A percentile compares a stretch with the other conserved stretches of the same genome.
Evolutionary conservation across 1,140 invertebrate genomes (phyloP).

Genomic region (Temnothorax curvispinosus): DNA sequence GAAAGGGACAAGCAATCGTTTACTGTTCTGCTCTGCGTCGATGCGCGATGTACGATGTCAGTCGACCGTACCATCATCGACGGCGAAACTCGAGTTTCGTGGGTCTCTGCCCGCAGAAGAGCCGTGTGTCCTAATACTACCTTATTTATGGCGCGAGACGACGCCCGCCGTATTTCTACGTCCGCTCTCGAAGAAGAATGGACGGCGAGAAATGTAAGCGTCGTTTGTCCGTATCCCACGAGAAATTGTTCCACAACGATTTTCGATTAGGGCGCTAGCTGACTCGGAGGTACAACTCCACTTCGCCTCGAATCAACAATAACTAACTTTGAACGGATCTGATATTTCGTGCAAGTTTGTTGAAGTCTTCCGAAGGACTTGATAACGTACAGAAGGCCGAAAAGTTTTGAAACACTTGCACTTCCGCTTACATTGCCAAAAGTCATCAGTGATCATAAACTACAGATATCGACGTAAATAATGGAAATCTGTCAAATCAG

Average conservation of each 20-base stretch:
- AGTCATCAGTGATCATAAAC: not conserved
- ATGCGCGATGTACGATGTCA: not conserved
- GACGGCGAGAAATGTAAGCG: constrained; percentile 9
- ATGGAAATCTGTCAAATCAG: not conserved
- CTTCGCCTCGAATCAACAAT: constrained; percentile 37
- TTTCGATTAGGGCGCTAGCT: constrained; percentile 37
- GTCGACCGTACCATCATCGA: not conserved
- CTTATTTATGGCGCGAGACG: constrained; percentile 46
- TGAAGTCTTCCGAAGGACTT: not conserved
- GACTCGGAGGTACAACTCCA: not conserved
- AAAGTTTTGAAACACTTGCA: not conserved
- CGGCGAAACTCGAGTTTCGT: not conserved
- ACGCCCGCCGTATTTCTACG: constrained; percentile 12
- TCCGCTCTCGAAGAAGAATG: constrained; percentile 18
- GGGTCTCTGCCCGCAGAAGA: not conserved
- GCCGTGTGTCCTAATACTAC: not conserved
- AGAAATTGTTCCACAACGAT: constrained; percentile 54
- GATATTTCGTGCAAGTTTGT: constrained; percentile 11
- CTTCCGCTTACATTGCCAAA: not conserved
- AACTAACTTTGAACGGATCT: constrained; percentile 38
- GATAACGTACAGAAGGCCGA: not conserved
- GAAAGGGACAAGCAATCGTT: not conserved
- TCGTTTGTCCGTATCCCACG: constrained; percentile 22
- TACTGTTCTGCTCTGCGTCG: not conserved
- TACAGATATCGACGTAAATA: not conserved